Percentiles rank a stretch among this genome's conserved stretches.
Conservation (phyloP, 30 jellyfish, hydroid and myxozoan genomes). For the Pseudorhiza aurosa region DNA sequence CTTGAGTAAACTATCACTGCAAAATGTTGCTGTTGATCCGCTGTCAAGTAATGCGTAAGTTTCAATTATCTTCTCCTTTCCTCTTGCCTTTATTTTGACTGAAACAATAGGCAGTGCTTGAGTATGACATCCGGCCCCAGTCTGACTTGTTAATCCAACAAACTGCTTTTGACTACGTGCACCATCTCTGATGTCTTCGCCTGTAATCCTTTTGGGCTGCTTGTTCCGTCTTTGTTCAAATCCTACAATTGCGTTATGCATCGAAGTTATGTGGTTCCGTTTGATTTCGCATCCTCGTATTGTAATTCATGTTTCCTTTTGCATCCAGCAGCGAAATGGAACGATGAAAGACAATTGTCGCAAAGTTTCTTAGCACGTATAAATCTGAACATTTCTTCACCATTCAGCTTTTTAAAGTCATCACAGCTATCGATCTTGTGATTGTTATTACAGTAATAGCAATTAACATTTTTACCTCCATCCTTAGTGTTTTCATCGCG, state of each 20-base stretch:
- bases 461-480: neutral
- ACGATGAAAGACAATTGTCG: slow-evolving; percentile 43
- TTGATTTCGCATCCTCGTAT: slow-evolving; percentile 19
- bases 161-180: neutral
- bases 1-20: slow-evolving; percentile 4
- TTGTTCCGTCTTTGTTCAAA: slow-evolving; percentile 16
- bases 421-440: slow-evolving; percentile 46
- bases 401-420: slow-evolving; percentile 11
- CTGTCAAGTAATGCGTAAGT: slow-evolving; percentile 68
- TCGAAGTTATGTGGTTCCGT: slow-evolving; percentile 34
- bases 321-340: slow-evolving; percentile 46
- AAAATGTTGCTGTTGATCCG: slow-evolving; percentile 63
- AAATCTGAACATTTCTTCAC: slow-evolving; percentile 23
- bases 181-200: neutral
- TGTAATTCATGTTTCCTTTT: slow-evolving; percentile 25
- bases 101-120: slow-evolving; percentile 48
- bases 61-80: neutral
- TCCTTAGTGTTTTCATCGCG: neutral
- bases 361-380: slow-evolving; percentile 30
- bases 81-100: slow-evolving; percentile 8
- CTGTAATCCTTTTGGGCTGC: neutral
- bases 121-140: slow-evolving; percentile 61
- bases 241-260: slow-evolving; percentile 31
- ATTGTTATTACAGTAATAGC: slow-evolving; percentile 30
- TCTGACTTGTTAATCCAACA: slow-evolving; percentile 22